phyloP scores from a whole-genome alignment of 2,888 invertebrate species.

The Coenonympha glycerion region DNA sequence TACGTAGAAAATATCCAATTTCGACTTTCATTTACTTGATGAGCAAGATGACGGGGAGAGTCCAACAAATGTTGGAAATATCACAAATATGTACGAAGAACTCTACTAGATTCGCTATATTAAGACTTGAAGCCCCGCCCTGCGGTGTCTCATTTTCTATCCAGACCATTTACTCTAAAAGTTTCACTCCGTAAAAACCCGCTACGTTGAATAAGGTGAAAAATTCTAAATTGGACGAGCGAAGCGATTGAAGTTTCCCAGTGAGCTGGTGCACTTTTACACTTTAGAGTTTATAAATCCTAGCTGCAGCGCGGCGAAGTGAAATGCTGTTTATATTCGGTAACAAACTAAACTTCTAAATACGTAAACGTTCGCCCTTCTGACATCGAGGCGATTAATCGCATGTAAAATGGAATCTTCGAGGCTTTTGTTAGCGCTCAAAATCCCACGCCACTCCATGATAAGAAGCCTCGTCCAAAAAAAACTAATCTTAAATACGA shows the following conservation, averaged over 20 bases:
- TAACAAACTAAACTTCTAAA: slow-evolving; percentile 22
- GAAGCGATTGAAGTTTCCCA: slow-evolving; percentile 49
- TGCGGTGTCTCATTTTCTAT: slow-evolving; percentile 49
- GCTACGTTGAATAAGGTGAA: slow-evolving; percentile 40
- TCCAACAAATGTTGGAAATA: slow-evolving; percentile 15
- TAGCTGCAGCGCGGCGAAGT: slow-evolving; percentile 30
- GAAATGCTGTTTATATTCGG: slow-evolving; percentile 26
- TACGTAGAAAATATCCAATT: slow-evolving; percentile 11
- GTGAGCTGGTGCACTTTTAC: slow-evolving; percentile 54
- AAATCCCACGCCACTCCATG: slow-evolving; percentile 41
- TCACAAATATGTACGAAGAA: slow-evolving; percentile 20
- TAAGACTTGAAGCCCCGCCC: slow-evolving; percentile 34
- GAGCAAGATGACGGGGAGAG: slow-evolving; percentile 10
- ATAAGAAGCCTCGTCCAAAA: slow-evolving; percentile 52
- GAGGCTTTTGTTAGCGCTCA: slow-evolving; percentile 44
- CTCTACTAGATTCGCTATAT: slow-evolving; percentile 26
- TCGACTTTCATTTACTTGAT: slow-evolving; percentile 19
- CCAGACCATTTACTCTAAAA: slow-evolving; percentile 59
- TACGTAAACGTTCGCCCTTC: slow-evolving; percentile 23
- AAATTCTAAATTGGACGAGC: slow-evolving; percentile 44
- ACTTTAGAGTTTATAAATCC: slow-evolving; percentile 36
- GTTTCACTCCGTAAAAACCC: slow-evolving; percentile 43
- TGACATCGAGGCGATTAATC: slow-evolving; percentile 16
- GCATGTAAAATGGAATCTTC: slow-evolving; percentile 31
- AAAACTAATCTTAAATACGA: slow-evolving; percentile 70